Evolutionary conservation across 2,797 vertebrate genomes (phyloP).

Genomic region (Melanotaenia trifasciata): DNA sequence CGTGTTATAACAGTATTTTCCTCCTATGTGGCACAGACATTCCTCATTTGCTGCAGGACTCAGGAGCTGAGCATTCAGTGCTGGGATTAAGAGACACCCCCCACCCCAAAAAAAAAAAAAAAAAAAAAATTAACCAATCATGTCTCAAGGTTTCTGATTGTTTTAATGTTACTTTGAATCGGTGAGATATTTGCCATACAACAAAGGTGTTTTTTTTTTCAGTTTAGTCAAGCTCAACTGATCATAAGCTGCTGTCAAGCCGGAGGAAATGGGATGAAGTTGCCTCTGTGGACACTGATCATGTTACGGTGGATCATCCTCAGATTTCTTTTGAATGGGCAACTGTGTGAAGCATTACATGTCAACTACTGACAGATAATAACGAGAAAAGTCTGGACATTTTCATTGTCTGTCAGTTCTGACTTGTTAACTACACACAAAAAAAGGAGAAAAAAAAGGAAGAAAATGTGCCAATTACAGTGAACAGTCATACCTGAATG

Average conservation of each 20-base stretch:
- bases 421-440: constrained; percentile 44
- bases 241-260: constrained; percentile 82
- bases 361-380: constrained; percentile 66
- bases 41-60: constrained; percentile 52
- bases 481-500: constrained; percentile 81
- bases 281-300: constrained; percentile 63
- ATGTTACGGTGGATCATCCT: constrained; percentile 51
- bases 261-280: constrained; percentile 68
- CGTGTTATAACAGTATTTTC: constrained; percentile 60
- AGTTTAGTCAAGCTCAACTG: constrained; percentile 76
- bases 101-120: too few species aligned
- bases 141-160: constrained; percentile 55
- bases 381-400: constrained; percentile 58
- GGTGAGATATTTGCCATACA: constrained; percentile 51
- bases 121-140: too few species aligned
- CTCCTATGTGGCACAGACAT: constrained; percentile 66
- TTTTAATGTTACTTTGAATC: constrained; percentile 56
- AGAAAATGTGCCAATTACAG: constrained; percentile 76
- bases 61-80: constrained; percentile 40
- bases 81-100: constrained; percentile 29
- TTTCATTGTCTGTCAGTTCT: constrained; percentile 58
- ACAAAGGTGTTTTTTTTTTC: constrained; percentile 36
- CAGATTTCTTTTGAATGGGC: constrained; percentile 47
- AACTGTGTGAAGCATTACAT: constrained; percentile 51
- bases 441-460: constrained; percentile 23